These are phyloP conservation scores for Chrysotoxum bicinctum DNA, from an alignment of 2,888 invertebrate species.

Conservation along the genomic window DNA sequence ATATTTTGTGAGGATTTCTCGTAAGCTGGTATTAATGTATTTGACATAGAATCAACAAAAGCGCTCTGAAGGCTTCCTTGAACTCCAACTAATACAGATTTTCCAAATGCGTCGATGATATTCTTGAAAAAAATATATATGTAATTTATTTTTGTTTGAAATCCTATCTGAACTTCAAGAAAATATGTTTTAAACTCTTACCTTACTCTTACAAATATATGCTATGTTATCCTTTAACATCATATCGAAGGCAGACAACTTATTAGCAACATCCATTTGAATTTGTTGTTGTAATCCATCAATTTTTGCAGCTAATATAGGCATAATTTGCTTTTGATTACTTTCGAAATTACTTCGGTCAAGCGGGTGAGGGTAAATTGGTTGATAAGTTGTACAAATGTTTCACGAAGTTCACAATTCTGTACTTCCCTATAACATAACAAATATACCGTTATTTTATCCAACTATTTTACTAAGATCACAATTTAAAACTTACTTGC, in stretches of 20 bases:
- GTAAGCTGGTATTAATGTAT: conserved; percentile 91
- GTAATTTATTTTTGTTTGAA: background rate
- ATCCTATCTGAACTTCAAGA: background rate
- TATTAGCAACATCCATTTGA: conserved; percentile 88
- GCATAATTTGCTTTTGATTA: conserved; percentile 83
- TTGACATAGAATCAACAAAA: conserved; percentile 90
- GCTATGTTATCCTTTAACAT: conserved; percentile 90
- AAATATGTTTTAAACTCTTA: conserved; percentile 78
- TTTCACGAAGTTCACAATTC: no score
- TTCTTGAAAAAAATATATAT: conserved; percentile 82
- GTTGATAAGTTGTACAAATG: no score
- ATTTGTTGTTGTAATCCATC: conserved; percentile 89
- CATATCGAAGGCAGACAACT: conserved; percentile 88
- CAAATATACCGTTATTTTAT: no score
- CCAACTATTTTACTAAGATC: no score
- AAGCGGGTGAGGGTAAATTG: conserved; percentile 82
- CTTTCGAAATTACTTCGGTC: conserved; percentile 83
- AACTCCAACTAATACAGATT: conserved; percentile 86
- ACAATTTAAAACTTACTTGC: no score
- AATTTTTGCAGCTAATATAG: conserved; percentile 86
- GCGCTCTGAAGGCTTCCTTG: conserved; percentile 89
- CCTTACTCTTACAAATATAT: conserved; percentile 91
- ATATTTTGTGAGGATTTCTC: conserved; percentile 93
- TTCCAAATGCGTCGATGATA: conserved; percentile 88
- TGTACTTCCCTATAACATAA: no score